Percentiles rank a stretch among this genome's conserved stretches.
These are phyloP conservation scores for Horisme vitalbata DNA, from an alignment of 2,888 invertebrate species.

Conservation along the genomic window DNA sequence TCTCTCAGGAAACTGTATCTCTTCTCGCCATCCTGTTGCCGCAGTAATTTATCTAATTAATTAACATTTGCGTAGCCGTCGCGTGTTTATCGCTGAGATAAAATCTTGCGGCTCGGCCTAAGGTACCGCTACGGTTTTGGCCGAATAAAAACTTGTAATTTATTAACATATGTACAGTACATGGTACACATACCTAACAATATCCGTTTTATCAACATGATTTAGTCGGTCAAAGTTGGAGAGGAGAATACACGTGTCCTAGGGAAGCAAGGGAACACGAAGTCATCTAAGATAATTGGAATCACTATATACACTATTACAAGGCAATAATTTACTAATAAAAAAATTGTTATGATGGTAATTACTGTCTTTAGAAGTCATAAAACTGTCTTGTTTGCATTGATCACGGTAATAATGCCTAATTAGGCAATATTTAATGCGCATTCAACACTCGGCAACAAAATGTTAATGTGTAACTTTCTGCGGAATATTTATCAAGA, in stretches of 20 bases:
- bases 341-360: too few relatives aligned
- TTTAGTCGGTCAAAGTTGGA: too few relatives aligned
- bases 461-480: slow-evolving; percentile 8
- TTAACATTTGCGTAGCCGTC: slow-evolving; percentile 3
- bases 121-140: background rate
- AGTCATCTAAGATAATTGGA: too few relatives aligned
- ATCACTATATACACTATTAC: too few relatives aligned
- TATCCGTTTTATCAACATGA: too few relatives aligned
- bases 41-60: slow-evolving; percentile 10
- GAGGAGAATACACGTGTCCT: too few relatives aligned
- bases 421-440: slow-evolving; percentile 12
- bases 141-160: too few relatives aligned
- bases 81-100: slow-evolving; percentile 5
- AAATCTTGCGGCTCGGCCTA: background rate
- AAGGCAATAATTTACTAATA: too few relatives aligned
- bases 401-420: slow-evolving; percentile 3
- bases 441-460: background rate
- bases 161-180: too few relatives aligned
- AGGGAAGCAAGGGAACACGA: too few relatives aligned
- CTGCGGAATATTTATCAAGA: slow-evolving; percentile 23
- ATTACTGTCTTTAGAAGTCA: slow-evolving; percentile 8
- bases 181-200: too few relatives aligned
- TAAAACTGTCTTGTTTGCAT: slow-evolving; percentile 8
- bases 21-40: slow-evolving; percentile 13
- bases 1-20: slow-evolving; percentile 16